A percentile compares a stretch with the other conserved stretches of the same genome.
These are phyloP conservation scores for Orchesellides sinensis DNA, from an alignment of 2,888 invertebrate species.

Conservation along the genomic window DNA sequence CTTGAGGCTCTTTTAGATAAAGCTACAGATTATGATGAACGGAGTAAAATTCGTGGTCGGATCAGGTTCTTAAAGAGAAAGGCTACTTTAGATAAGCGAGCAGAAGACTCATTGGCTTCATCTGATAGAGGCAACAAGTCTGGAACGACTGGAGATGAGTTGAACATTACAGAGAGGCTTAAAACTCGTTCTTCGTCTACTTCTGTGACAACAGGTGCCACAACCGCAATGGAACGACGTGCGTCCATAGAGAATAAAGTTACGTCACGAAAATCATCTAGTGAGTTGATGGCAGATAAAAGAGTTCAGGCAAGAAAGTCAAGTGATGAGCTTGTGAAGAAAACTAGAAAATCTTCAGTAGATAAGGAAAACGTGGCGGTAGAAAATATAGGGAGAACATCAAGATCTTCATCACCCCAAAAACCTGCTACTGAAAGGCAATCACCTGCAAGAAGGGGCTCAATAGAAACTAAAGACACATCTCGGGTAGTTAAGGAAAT, in stretches of 20 bases:
- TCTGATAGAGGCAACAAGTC: conserved; percentile 63
- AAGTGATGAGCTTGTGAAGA: conserved; percentile 40
- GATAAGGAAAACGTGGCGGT: conserved; percentile 43
- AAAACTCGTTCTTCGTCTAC: not conserved
- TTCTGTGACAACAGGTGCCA: not conserved
- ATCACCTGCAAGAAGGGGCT: conserved; percentile 17
- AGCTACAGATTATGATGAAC: conserved; percentile 86
- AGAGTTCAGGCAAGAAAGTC: conserved; percentile 45
- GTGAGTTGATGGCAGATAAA: conserved; percentile 40
- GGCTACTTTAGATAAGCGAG: conserved; percentile 74
- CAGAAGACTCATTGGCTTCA: conserved; percentile 1
- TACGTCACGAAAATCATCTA: conserved; percentile 45
- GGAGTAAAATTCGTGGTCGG: conserved; percentile 86
- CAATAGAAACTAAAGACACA: not conserved
- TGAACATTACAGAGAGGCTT: not conserved
- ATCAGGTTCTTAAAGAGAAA: conserved; percentile 85
- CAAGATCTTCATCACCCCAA: conserved; percentile 42
- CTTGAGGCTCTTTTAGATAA: conserved; percentile 83
- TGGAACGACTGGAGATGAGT: conserved; percentile 41
- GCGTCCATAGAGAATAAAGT: conserved; percentile 35
- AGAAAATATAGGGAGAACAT: not conserved
- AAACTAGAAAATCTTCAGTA: conserved; percentile 14
- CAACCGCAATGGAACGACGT: conserved; percentile 14
- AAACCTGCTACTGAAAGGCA: conserved; percentile 47
- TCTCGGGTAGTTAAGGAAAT: not conserved